Evolutionary conservation across 2,797 vertebrate species (phyloP), one percentile per base, ranked within the genome.

Genomic region (Harpagifer antarcticus): DNA sequence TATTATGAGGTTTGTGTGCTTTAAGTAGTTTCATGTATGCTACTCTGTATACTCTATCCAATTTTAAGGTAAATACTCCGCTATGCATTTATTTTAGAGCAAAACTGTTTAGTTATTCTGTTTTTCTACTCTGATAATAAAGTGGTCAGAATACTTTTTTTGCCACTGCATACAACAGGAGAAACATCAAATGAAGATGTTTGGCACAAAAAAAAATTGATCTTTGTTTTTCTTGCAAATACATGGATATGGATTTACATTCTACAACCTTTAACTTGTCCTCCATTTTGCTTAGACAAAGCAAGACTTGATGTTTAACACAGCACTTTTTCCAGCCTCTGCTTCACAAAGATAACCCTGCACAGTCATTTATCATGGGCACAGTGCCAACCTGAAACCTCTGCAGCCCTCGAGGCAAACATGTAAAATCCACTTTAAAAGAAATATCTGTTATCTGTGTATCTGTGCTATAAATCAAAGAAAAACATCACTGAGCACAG

Each of bases 331-430:
- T 56, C 5, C 9, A 48, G 13, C 59, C 19, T 57, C 2, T 33
- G 40, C 15, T 7, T 68, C 43, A 12, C 20, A 57, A 60, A 59
- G 43, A 64, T 47, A 23, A 19, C 68, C 43, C 52, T 83, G 73
- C 76, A 64, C 72, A 86, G 76, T 84, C 78, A 69, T 23, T 58
- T 54, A 68, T 83, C 31, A 12, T 42, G 19, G 78, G 74, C 76
- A 77, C 14, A 19, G 42, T 11, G 54, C 68, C 72, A 86, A 52
- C 54, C 17, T 68, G 5, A 76, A 73, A 72, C 74, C 53, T 52
- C 62, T 45, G 64, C 75, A 75, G 17, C 47, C 58, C 23, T 6
- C 19, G 5, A 59, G 58, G 11, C 14, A 63, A 66, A 57, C 65
- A 71, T 54, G 58, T 69, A 64, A 77, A 76, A 45, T 37, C 31